These are phyloP conservation scores for Strigamia crassipes DNA, from an alignment of 2,888 invertebrate genomes.

Conservation along the genomic window DNA sequence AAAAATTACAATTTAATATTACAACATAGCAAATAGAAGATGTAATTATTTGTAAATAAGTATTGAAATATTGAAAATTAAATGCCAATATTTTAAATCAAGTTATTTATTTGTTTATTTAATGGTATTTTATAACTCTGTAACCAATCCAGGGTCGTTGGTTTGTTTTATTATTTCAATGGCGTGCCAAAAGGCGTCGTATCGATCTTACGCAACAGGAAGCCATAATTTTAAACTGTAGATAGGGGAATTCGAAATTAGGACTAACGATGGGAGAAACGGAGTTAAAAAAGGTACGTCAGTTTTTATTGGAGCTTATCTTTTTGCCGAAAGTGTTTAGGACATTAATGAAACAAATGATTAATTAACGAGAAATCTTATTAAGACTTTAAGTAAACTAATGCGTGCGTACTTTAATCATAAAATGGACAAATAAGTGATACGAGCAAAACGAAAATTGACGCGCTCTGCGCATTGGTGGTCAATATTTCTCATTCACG, in stretches of 20 bases:
- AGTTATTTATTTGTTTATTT: neutral
- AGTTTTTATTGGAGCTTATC: neutral
- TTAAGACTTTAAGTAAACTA: conserved; percentile 1
- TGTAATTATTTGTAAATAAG: conserved; percentile 39
- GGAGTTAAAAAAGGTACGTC: neutral
- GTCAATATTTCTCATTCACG: neutral
- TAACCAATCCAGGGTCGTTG: too few species aligned
- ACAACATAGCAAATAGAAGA: neutral
- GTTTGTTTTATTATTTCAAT: too few species aligned
- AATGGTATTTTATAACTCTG: too few species aligned
- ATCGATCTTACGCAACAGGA: too few species aligned
- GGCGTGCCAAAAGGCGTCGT: too few species aligned
- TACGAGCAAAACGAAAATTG: neutral
- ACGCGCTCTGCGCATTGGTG: neutral
- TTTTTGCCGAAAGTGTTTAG: neutral
- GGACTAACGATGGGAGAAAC: neutral
- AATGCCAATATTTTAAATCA: conserved; percentile 20
- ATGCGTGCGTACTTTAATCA: neutral
- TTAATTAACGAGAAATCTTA: neutral
- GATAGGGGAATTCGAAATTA: neutral
- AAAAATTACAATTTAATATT: too few species aligned
- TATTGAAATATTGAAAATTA: conserved; percentile 30
- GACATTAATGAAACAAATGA: neutral
- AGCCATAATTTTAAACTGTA: too few species aligned
- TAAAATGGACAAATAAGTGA: neutral